Evolutionary conservation across 2,797 vertebrate species (phyloP).

Genomic region (Falco rusticolus): DNA sequence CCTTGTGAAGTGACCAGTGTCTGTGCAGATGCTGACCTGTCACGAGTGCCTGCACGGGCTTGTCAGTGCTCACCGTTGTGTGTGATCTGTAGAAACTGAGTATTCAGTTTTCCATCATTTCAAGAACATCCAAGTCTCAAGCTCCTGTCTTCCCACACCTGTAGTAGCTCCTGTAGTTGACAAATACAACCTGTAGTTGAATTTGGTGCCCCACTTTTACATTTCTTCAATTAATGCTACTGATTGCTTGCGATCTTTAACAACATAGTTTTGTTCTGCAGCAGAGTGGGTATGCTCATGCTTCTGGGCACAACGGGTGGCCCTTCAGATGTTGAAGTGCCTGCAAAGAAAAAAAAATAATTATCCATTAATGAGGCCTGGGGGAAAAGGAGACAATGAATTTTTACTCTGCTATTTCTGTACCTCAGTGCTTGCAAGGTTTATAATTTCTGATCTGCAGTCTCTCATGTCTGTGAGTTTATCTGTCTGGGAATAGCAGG

Average conservation of each 20-base stretch:
- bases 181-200: not conserved
- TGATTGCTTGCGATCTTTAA: not conserved
- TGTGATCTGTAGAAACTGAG: not conserved
- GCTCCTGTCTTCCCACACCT: not conserved
- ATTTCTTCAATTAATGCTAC: not conserved
- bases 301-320: not conserved
- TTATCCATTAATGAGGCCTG: not conserved
- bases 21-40: not conserved
- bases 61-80: accelerated
- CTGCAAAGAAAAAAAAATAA: not conserved
- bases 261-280: not conserved
- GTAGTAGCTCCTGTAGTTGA: not conserved
- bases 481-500: slow-evolving; percentile 4
- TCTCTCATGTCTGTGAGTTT: not conserved
- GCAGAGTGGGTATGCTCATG: not conserved
- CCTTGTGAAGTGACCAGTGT: not conserved
- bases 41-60: accelerated
- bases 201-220: not conserved
- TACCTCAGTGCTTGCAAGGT: not conserved
- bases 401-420: not conserved
- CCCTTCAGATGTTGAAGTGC: not conserved
- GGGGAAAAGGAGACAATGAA: not conserved
- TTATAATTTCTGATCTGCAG: not conserved
- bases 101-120: not conserved
- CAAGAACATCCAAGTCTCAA: not conserved